Conservation (phyloP, 2,113 vertebrate genomes). For the Orcinus orca region DNA sequence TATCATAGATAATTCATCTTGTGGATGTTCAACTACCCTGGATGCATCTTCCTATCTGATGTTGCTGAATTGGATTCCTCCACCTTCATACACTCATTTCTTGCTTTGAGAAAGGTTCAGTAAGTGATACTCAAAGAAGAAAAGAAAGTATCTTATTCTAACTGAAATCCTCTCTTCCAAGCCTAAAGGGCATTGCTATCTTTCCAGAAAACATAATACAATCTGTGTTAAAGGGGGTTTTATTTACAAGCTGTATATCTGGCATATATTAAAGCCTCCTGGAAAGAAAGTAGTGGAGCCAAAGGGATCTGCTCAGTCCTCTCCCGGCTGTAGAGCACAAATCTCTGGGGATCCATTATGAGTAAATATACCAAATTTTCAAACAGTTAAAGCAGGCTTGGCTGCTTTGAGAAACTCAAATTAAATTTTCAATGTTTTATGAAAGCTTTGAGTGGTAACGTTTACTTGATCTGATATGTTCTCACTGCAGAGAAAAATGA, state of each 20-base stretch:
- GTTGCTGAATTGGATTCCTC: background rate
- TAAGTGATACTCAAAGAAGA: background rate
- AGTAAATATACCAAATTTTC: conserved; percentile 53
- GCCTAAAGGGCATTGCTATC: background rate
- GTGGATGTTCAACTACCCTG: background rate
- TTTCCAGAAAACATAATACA: background rate
- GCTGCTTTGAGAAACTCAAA: conserved; percentile 56
- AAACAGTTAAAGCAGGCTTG: conserved; percentile 6
- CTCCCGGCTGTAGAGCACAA: rapidly evolving
- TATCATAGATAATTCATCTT: background rate
- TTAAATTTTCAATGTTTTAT: conserved; percentile 72
- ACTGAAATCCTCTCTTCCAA: background rate
- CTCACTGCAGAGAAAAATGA: background rate
- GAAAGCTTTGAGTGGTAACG: conserved; percentile 43
- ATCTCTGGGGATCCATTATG: background rate
- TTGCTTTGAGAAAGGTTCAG: background rate
- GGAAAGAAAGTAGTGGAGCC: background rate
- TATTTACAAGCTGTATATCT: background rate
- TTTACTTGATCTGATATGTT: conserved; percentile 51
- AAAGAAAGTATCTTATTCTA: background rate
- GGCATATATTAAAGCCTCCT: background rate
- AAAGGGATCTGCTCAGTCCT: background rate
- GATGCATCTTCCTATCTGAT: background rate
- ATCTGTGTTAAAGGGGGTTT: background rate
- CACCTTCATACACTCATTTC: background rate